Base-by-base conservation (phyloP, 2,888 invertebrate genomes). In the Thysanoteuthis rhombus region DNA sequence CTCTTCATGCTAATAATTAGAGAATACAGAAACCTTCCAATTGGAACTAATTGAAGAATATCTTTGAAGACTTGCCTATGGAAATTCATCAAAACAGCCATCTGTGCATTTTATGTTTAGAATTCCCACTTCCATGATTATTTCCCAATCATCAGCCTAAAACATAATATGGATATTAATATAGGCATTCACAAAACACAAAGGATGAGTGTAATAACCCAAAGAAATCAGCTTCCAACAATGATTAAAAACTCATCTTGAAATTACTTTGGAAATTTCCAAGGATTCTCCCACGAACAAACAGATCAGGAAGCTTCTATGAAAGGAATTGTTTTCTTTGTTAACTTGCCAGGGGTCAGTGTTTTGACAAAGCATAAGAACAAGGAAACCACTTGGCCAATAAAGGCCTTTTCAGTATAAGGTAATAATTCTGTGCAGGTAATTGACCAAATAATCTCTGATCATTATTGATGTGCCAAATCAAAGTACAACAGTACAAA, bases 231-330 rank as follows among this genome's bases (percentile, higher is more conserved):
- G 75, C 75, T 75, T 75, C 75, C n/a, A 75, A 75, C 75, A n/a
- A 75, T 75, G 75, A 75, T 75, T 75, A 75, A 75, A 58, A 75
- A 75, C n/a, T 75, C 12, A 36, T 75, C 75, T 16, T 75, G 75
- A 75, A 75, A 75, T 75, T 75, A 75, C 75, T 75, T 75, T 75
- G 75, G 75, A 75, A 75, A 75, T 75, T 75, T 75, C 75, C 75
- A 75, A 75, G 75, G 75, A 16, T 75, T 75, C 75, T 75, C 36
- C 36, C 16, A 25, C 16, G 75, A 75, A 75, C 75, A 75, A 75
- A 75, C 75, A 75, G 36, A 75, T 75, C 75, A 75, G 75, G 75
- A 75, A 75, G 75, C 75, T 75, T 75, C 36, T 75, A 36, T 75
- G 75, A 75, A 75, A n/a, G 75, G 75, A 75, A 75, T 75, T 75